A percentile compares a stretch with the other conserved stretches of the same genome.
phyloP scores from a whole-genome alignment of 2,888 invertebrate genomes.

The Coelogynopora nodosa region DNA sequence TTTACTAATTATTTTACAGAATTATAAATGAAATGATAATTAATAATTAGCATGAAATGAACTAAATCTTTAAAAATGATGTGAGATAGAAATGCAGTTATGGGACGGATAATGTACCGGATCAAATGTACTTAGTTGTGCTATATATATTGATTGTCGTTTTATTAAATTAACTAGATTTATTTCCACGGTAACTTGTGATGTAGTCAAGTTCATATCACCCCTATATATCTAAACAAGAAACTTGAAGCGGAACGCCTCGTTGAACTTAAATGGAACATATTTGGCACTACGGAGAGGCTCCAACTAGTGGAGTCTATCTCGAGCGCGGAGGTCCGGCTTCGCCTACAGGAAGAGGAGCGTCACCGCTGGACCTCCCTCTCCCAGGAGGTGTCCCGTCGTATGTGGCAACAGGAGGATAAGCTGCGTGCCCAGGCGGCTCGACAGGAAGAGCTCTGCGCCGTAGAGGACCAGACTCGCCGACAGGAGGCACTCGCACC shows the following conservation, averaged over 20 bases:
- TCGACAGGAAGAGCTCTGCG: not conserved
- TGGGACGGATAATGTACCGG: no score
- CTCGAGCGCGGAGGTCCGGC: not conserved
- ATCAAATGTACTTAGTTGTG: no score
- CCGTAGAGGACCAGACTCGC: not conserved
- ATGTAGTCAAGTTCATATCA: no score
- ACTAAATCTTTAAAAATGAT: no score
- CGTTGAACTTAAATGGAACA: not conserved
- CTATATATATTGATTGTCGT: no score
- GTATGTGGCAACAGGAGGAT: not conserved
- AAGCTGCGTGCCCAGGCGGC: not conserved
- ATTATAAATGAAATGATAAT: no score
- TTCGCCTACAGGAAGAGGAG: not conserved
- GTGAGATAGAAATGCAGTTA: no score
- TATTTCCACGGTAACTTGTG: no score
- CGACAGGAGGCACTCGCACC: not conserved
- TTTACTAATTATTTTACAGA: no score
- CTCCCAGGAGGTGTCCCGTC: not conserved
- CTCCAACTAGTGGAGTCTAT: not conserved
- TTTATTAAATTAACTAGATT: no score
- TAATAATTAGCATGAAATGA: no score
- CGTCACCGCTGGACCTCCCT: not conserved
- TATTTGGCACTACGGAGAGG: not conserved
- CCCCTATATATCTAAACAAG: no score
- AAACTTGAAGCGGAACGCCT: not conserved